These are phyloP conservation scores for Cochlearius cochlearius DNA, from an alignment of 2,113 vertebrate species.

Conservation along the genomic window DNA sequence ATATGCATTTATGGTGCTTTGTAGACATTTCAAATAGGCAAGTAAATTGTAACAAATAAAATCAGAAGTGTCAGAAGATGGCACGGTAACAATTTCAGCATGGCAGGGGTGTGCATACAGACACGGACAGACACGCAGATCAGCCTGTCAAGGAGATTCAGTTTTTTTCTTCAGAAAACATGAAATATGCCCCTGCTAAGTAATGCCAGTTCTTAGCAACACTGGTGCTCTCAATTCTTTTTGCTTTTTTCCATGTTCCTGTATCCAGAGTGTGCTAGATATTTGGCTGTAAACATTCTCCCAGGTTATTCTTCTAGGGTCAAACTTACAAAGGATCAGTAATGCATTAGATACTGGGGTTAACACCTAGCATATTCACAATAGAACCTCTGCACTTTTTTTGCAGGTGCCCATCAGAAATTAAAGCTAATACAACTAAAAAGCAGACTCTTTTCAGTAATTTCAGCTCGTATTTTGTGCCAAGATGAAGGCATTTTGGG, in stretches of 20 bases:
- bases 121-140: not conserved
- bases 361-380: not conserved
- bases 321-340: not conserved
- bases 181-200: not conserved
- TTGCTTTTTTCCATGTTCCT: not conserved
- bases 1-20: not conserved
- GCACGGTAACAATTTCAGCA: not conserved
- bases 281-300: not conserved
- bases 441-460: not conserved
- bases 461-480: not conserved
- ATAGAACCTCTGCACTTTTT: not conserved
- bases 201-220: not conserved
- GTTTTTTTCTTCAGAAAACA: not conserved
- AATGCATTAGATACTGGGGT: not conserved
- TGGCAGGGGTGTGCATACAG: not conserved
- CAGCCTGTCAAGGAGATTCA: not conserved
- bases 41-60: not conserved
- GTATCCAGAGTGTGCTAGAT: not conserved
- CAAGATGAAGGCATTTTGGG: not conserved
- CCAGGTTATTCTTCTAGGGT: not conserved
- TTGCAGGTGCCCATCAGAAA: not conserved
- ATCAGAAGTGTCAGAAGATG: not conserved
- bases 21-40: not conserved
- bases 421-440: not conserved
- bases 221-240: not conserved